phyloP scores from a whole-genome alignment of 2,888 invertebrate species.

The Drosophila paramelanica region DNA sequence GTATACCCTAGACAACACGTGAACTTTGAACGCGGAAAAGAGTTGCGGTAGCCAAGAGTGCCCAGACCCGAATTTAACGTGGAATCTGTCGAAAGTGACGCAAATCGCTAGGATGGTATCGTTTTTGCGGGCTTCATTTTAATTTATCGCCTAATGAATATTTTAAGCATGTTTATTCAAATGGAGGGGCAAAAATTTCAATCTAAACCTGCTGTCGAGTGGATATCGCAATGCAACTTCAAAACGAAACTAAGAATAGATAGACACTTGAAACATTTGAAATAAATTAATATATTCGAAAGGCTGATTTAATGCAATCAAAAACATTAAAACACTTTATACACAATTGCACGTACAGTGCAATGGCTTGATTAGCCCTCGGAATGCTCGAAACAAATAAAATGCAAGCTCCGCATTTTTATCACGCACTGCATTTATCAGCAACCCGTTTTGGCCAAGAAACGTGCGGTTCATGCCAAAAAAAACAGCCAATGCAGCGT shows the following conservation, averaged over 20 bases:
- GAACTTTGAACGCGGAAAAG: constrained; percentile 63
- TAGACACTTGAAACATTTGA: background rate
- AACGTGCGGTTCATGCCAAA: constrained; percentile 43
- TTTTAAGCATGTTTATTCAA: constrained; percentile 1
- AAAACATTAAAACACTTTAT: constrained; percentile 10
- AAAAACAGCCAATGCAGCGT: constrained; percentile 8
- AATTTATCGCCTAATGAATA: constrained; percentile 18
- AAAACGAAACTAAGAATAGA: background rate
- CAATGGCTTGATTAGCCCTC: constrained; percentile 23
- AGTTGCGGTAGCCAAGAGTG: background rate
- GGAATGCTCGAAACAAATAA: constrained; percentile 5
- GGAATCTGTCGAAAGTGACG: constrained; percentile 2
- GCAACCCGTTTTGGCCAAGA: constrained; percentile 32
- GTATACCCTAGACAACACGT: constrained; percentile 9
- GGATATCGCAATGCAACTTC: background rate
- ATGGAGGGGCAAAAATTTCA: constrained; percentile 9
- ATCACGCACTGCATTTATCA: constrained; percentile 46
- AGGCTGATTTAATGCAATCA: background rate
- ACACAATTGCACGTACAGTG: constrained; percentile 30
- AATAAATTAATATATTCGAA: background rate
- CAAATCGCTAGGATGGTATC: background rate
- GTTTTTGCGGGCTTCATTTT: constrained; percentile 16
- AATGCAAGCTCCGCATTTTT: constrained; percentile 49
- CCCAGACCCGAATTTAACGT: background rate
- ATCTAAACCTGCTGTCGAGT: constrained; percentile 8